phyloP scores from a whole-genome alignment of 2,113 vertebrate genomes.

The Percopsis transmontana region DNA sequence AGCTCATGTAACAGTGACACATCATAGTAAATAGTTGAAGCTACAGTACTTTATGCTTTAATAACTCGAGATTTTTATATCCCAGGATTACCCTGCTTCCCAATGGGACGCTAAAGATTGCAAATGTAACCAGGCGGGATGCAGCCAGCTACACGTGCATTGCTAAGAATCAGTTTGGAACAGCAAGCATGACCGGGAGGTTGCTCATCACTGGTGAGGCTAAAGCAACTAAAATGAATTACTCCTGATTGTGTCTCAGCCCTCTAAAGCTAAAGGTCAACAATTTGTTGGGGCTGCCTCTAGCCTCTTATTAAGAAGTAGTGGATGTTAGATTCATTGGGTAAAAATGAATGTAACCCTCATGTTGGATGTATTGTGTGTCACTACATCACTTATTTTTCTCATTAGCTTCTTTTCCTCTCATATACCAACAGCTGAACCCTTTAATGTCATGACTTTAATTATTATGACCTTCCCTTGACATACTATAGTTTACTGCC shows the following conservation, averaged over 20 bases:
- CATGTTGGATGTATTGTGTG: constrained; percentile 35
- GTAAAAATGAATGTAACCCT: constrained; percentile 2
- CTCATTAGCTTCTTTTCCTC: constrained; percentile 61
- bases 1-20: constrained; percentile 24
- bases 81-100: constrained; percentile 80
- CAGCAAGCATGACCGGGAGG: constrained; percentile 83
- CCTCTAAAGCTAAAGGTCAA: constrained; percentile 18
- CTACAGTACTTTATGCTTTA: too few species aligned
- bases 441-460: constrained; percentile 72
- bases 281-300: background rate
- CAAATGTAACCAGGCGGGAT: constrained; percentile 87
- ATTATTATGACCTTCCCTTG: constrained; percentile 73
- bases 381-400: constrained; percentile 53
- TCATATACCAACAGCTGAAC: constrained; percentile 52
- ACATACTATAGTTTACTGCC: constrained; percentile 1
- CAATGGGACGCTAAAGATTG: constrained; percentile 86
- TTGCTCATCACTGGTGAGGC: constrained; percentile 86
- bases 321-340: background rate
- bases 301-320: background rate
- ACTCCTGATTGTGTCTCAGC: constrained; percentile 13
- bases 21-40: background rate
- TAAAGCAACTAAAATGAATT: background rate
- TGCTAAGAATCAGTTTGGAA: constrained; percentile 92
- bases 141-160: constrained; percentile 86
- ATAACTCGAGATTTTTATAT: constrained; percentile 6